Evolutionary conservation across 1,140 invertebrate species (phyloP).

Genomic region (Zophobas atratus): DNA sequence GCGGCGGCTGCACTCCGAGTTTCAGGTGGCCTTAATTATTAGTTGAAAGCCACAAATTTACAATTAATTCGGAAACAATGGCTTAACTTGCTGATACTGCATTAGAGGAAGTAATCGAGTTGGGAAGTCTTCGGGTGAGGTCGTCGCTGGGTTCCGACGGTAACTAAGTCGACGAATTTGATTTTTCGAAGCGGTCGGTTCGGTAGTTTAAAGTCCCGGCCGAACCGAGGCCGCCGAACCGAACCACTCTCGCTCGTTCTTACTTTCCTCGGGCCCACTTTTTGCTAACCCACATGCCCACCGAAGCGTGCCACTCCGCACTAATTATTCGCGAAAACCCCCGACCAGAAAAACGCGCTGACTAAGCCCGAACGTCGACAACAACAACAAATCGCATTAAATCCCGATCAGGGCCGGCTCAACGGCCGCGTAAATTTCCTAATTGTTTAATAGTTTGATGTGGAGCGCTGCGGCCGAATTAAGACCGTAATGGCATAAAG

Average conservation of each 20-base stretch:
- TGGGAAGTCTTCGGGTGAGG: too few species aligned
- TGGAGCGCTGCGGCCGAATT: background rate
- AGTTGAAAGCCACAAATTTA: too few species aligned
- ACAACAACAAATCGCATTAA: conserved; percentile 31
- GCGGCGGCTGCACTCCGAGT: too few species aligned
- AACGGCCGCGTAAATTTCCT: conserved; percentile 20
- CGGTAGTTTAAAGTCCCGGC: too few species aligned
- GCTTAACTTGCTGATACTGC: too few species aligned
- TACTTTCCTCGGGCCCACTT: conserved; percentile 31
- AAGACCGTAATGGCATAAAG: conserved; percentile 10
- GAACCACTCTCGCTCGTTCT: background rate
- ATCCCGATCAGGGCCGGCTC: background rate
- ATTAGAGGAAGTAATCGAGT: too few species aligned
- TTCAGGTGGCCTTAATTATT: too few species aligned
- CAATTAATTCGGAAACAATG: too few species aligned
- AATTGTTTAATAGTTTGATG: conserved; percentile 24
- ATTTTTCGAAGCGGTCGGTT: too few species aligned
- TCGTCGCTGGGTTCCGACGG: too few species aligned
- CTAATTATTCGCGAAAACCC: conserved; percentile 32
- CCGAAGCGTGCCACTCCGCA: conserved; percentile 13
- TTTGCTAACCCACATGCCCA: conserved; percentile 30
- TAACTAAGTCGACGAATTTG: too few species aligned
- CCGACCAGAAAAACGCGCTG: background rate
- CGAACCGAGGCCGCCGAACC: too few species aligned
- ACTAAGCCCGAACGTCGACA: conserved; percentile 31